Conservation (phyloP, 2,797 vertebrate species). For the Mycteria americana region DNA sequence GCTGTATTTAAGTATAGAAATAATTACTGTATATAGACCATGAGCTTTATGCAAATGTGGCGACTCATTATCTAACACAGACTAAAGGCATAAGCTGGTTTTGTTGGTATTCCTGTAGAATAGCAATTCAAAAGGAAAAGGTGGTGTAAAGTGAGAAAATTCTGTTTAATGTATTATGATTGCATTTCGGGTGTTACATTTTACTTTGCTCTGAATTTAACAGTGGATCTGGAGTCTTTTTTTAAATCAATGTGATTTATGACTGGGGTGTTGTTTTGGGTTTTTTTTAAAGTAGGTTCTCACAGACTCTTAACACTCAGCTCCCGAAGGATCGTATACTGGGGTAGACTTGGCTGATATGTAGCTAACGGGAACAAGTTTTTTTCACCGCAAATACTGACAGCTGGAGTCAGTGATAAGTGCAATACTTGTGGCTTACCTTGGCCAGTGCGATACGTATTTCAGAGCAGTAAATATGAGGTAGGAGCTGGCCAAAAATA, state of each 20-base stretch:
- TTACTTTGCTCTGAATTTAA: not conserved
- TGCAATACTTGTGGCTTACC: fast-evolving
- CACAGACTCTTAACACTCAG: not conserved
- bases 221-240: not conserved
- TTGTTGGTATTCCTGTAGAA: not conserved
- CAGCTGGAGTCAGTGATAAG: fast-evolving
- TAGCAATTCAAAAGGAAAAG: not conserved
- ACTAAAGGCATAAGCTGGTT: not conserved
- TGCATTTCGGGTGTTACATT: not conserved
- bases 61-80: not conserved
- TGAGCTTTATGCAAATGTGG: not conserved
- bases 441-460: fast-evolving
- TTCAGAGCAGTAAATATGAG: fast-evolving
- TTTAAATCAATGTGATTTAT: not conserved
- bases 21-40: not conserved
- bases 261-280: not conserved
- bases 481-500: not conserved
- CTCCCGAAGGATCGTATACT: not conserved
- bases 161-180: not conserved
- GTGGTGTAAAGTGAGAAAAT: not conserved
- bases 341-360: not conserved
- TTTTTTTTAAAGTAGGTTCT: not conserved
- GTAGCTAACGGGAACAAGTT: not conserved
- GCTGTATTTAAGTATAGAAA: not conserved
- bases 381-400: not conserved